phyloP scores from a whole-genome alignment of 2,888 invertebrate genomes.

The Stenodera caucasica region DNA sequence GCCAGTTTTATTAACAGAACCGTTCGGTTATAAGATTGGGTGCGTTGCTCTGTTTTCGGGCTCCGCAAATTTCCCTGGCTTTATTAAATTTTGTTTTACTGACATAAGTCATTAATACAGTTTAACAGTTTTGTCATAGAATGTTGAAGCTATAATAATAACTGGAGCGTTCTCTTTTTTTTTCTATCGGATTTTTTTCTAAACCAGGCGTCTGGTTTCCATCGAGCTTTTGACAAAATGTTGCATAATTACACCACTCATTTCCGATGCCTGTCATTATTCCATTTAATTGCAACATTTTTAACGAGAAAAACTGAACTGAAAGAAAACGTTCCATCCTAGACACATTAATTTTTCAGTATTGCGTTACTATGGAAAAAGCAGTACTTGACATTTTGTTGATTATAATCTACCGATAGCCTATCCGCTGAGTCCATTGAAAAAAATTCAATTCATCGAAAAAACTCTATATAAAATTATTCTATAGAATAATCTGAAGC shows the following conservation, averaged over 20 bases:
- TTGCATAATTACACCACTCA: constrained; percentile 3
- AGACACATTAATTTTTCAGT: constrained; percentile 6
- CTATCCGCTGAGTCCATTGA: too few species aligned
- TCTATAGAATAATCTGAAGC: too few species aligned
- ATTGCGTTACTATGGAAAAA: neutral
- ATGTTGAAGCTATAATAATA: too few species aligned
- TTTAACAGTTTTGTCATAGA: constrained; percentile 35
- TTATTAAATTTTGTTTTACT: constrained; percentile 45
- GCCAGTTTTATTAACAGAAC: constrained; percentile 45
- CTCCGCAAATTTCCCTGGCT: constrained; percentile 16
- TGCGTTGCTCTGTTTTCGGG: constrained; percentile 5
- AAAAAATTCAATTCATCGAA: too few species aligned
- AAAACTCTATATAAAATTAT: too few species aligned
- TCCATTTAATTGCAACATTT: constrained; percentile 3
- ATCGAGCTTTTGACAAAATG: neutral
- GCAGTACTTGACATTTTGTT: neutral
- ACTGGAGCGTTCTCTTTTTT: neutral
- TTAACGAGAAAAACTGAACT: neutral
- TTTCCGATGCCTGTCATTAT: neutral
- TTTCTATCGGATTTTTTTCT: neutral
- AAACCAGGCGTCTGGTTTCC: neutral
- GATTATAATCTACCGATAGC: neutral
- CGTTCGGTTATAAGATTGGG: constrained; percentile 34
- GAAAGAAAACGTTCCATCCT: neutral
- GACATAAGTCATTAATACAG: constrained; percentile 41